phyloP scores from a whole-genome alignment of 2,888 invertebrate genomes.

The Sisyra nigra region DNA sequence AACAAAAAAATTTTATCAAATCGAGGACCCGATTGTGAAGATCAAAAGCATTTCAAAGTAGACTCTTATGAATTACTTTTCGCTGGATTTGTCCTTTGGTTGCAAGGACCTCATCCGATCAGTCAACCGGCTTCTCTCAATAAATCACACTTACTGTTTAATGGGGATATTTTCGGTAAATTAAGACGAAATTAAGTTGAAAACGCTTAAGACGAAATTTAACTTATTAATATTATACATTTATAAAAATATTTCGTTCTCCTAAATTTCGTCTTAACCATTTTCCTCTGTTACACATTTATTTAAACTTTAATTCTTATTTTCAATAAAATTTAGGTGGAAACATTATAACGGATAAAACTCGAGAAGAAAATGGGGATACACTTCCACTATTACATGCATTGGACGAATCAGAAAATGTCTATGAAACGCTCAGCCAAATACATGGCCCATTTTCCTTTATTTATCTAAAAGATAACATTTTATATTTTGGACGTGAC shows the following conservation, averaged over 20 bases:
- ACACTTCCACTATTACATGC: constrained; percentile 33
- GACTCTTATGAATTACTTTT: constrained; percentile 17
- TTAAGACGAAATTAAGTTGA: no score
- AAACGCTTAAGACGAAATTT: no score
- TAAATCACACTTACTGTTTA: constrained; percentile 59
- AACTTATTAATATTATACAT: no score
- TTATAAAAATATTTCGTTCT: no score
- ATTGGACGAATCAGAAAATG: constrained; percentile 19
- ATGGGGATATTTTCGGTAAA: constrained; percentile 78
- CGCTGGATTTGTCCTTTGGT: constrained; percentile 58
- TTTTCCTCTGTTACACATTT: no score
- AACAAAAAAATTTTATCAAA: constrained; percentile 28
- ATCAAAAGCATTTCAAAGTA: constrained; percentile 12
- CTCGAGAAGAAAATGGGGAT: constrained; percentile 29
- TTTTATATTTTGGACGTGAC: constrained; percentile 73
- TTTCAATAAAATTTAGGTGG: constrained; percentile 9
- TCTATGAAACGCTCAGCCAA: constrained; percentile 29
- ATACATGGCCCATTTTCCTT: constrained; percentile 76
- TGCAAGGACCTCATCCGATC: constrained; percentile 50
- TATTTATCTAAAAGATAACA: constrained; percentile 50
- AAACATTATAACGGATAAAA: constrained; percentile 19
- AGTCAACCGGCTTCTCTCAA: constrained; percentile 50
- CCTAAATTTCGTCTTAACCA: no score
- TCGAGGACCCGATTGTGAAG: constrained; percentile 38
- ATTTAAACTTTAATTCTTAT: no score